These are phyloP conservation scores for Meteorus colon DNA, from an alignment of 2,888 invertebrate genomes.

Conservation along the genomic window DNA sequence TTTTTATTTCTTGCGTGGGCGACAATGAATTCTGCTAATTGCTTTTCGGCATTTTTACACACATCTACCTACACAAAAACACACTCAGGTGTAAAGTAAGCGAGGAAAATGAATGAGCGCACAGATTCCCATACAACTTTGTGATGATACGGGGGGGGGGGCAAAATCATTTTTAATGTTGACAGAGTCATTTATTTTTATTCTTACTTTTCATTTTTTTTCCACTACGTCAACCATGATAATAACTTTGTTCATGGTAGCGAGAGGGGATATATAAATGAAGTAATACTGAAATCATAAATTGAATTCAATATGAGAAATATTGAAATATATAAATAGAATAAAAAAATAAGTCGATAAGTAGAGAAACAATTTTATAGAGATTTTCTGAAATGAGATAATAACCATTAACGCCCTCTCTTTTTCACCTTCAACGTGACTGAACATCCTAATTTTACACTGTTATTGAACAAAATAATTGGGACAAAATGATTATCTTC, in stretches of 20 bases:
- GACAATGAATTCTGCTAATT: neutral
- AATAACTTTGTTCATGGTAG: constrained; percentile 1
- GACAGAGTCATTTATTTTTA: neutral
- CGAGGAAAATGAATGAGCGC: neutral
- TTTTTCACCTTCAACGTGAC: too few species aligned
- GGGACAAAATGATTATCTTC: too few species aligned
- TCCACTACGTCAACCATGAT: constrained; percentile 3
- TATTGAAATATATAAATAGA: neutral
- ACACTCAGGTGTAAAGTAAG: neutral
- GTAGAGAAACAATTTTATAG: too few species aligned
- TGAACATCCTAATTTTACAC: too few species aligned
- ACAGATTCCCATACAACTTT: neutral
- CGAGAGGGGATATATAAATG: neutral
- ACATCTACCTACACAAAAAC: neutral
- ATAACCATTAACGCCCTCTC: too few species aligned
- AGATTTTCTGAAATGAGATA: too few species aligned
- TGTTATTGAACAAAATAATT: too few species aligned
- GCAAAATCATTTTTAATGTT: constrained; percentile 12
- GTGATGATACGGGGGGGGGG: neutral
- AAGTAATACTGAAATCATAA: neutral
- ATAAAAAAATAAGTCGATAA: neutral
- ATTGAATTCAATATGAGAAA: neutral
- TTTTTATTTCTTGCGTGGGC: neutral
- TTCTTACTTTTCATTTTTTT: neutral
- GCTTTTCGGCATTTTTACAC: neutral